Percentiles rank a stretch among this genome's conserved stretches.
These are phyloP conservation scores for Drosophila biarmipes DNA, from an alignment of 1,140 invertebrate species.

Conservation along the genomic window DNA sequence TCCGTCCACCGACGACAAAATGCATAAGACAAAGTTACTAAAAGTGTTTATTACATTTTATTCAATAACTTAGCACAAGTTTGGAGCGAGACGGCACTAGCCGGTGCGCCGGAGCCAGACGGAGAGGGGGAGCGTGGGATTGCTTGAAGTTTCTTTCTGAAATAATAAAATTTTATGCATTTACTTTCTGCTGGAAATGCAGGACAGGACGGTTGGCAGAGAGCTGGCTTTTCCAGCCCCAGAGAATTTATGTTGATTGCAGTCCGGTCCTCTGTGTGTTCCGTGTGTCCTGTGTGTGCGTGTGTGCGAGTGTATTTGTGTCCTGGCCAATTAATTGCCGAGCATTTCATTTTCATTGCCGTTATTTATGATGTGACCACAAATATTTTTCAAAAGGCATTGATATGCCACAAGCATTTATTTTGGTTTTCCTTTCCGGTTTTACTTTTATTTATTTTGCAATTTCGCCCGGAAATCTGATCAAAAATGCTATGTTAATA, in stretches of 20 bases:
- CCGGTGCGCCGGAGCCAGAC: neutral
- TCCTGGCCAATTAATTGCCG: slow-evolving; percentile 69
- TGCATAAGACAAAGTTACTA: slow-evolving; percentile 78
- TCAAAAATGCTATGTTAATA: slow-evolving; percentile 51
- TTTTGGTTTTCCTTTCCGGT: slow-evolving; percentile 38
- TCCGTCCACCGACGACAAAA: slow-evolving; percentile 38
- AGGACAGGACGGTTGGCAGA: neutral
- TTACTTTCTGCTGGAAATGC: slow-evolving; percentile 32
- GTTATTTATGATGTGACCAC: slow-evolving; percentile 74
- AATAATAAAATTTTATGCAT: slow-evolving; percentile 75
- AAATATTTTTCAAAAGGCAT: slow-evolving; percentile 68
- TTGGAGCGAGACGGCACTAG: slow-evolving; percentile 1
- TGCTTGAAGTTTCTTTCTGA: slow-evolving; percentile 70
- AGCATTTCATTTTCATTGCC: slow-evolving; percentile 72
- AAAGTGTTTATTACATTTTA: slow-evolving; percentile 83
- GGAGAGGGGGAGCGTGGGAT: slow-evolving; percentile 2
- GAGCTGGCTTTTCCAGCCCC: slow-evolving; percentile 8
- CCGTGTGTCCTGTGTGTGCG: slow-evolving; percentile 10
- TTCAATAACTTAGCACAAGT: slow-evolving; percentile 66
- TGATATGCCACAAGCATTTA: slow-evolving; percentile 58
- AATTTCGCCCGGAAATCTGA: slow-evolving; percentile 6
- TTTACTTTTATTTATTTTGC: slow-evolving; percentile 20
- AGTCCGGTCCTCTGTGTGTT: slow-evolving; percentile 11
- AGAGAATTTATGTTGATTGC: slow-evolving; percentile 77
- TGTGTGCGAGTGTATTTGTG: slow-evolving; percentile 23